Evolutionary conservation across 2,888 invertebrate genomes (phyloP).

Genomic region (Tetrapedia diversipes): DNA sequence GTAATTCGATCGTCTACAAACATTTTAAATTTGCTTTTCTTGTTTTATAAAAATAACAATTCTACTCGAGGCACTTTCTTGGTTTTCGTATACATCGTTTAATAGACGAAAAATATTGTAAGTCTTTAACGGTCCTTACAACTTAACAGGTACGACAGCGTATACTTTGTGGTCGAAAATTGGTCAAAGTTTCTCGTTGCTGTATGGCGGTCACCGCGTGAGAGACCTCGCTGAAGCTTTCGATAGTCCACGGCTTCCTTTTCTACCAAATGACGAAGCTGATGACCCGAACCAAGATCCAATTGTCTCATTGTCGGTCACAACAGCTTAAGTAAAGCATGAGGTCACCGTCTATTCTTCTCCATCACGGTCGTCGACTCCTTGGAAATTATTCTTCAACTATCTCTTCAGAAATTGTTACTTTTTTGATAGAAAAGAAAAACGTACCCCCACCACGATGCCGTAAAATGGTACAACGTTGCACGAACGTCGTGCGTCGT

Average conservation of each 20-base stretch:
- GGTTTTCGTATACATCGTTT: too few species aligned
- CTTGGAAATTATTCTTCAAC: conserved; percentile 62
- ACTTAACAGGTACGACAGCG: conserved; percentile 10
- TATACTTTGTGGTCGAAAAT: not conserved
- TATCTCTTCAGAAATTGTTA: too few species aligned
- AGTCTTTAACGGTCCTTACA: not conserved
- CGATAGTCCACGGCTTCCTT: conserved; percentile 39
- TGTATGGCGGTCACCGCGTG: too few species aligned
- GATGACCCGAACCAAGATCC: conserved; percentile 71
- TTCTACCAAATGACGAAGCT: conserved; percentile 61
- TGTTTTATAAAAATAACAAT: not conserved
- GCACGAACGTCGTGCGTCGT: not conserved
- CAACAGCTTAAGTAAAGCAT: conserved; percentile 75
- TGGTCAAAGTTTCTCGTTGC: too few species aligned
- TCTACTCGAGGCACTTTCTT: not conserved
- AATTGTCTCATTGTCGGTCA: conserved; percentile 76
- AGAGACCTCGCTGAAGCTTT: conserved; percentile 1
- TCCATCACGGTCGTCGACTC: conserved; percentile 75
- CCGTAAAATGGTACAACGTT: not conserved
- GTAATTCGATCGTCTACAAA: not conserved
- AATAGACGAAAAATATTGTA: not conserved
- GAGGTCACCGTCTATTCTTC: conserved; percentile 78
- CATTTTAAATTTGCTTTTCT: not conserved
- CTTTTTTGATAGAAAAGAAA: too few species aligned
- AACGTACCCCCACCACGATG: too few species aligned